Evolutionary conservation across 2,797 vertebrate species (phyloP).

Genomic region (Arctocebus calabarensis): DNA sequence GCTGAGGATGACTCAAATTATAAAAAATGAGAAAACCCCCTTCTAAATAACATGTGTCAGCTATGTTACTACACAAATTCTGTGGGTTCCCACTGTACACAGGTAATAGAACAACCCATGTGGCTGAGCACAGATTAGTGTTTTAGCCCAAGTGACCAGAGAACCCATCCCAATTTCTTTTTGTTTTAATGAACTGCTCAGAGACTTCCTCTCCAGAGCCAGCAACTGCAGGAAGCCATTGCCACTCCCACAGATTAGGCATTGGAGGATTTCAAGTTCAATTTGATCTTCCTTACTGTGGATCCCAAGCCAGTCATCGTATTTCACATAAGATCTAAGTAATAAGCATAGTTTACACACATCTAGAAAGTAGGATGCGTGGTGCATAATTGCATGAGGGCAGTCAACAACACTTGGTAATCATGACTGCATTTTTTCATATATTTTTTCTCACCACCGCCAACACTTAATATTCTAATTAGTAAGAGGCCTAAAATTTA

Average conservation of each 20-base stretch:
- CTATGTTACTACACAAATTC: not conserved
- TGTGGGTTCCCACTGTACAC: not conserved
- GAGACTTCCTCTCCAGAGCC: not conserved
- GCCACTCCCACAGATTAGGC: not conserved
- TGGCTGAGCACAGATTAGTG: not conserved
- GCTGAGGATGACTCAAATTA: not conserved
- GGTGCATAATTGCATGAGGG: not conserved
- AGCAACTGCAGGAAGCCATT: no score
- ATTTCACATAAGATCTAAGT: not conserved
- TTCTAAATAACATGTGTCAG: not conserved
- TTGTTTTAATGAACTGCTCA: not conserved
- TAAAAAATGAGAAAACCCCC: not conserved
- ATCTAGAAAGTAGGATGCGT: not conserved
- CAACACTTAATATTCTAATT: slow-evolving; percentile 11
- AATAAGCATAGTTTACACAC: not conserved
- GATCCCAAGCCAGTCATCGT: not conserved
- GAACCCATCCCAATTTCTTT: not conserved
- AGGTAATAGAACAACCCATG: not conserved
- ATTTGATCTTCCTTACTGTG: not conserved
- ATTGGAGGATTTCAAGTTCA: not conserved
- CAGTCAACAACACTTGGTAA: not conserved
- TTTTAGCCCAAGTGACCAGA: not conserved
- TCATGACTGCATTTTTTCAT: not conserved
- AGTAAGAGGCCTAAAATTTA: slow-evolving; percentile 11
- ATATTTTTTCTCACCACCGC: not conserved